A percentile compares a stretch with the other conserved stretches of the same genome.
Conservation (phyloP, 1,140 invertebrate genomes). For the Pollicipes pollicipes region DNA sequence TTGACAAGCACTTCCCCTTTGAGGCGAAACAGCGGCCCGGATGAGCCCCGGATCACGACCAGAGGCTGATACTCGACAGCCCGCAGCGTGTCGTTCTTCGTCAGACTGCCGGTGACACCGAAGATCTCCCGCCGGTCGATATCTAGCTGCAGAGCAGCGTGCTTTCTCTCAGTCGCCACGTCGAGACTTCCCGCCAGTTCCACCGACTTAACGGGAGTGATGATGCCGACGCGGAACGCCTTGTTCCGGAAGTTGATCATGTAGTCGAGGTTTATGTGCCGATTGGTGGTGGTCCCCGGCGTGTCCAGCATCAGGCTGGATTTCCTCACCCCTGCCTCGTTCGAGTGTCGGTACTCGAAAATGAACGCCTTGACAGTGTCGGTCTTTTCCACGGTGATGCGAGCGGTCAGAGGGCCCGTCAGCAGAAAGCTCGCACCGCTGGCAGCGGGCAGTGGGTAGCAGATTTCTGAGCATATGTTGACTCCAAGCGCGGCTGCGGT, state of each 20-base stretch:
- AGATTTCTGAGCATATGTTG: background rate
- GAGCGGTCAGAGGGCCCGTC: background rate
- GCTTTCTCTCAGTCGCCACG: background rate
- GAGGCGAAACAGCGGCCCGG: background rate
- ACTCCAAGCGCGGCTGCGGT: background rate
- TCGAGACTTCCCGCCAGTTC: background rate
- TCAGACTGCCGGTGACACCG: background rate
- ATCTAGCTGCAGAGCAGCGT: background rate
- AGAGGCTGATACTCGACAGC: background rate
- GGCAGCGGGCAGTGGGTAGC: background rate
- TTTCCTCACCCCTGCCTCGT: background rate
- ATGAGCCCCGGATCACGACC: background rate
- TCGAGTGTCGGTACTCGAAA: background rate
- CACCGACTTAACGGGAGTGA: background rate
- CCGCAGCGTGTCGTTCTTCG: background rate
- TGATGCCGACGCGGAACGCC: background rate
- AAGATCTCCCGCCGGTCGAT: background rate
- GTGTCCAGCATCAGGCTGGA: background rate
- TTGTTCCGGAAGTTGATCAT: background rate
- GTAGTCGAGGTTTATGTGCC: background rate
- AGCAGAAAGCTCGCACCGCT: background rate
- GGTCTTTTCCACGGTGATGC: background rate
- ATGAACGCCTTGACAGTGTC: background rate
- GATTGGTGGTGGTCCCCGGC: background rate
- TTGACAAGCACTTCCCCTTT: background rate